A percentile compares a stretch with the other conserved stretches of the same genome.
Evolutionary conservation across 2,797 vertebrate genomes (phyloP).

Genomic region (Benthosema pterotum): DNA sequence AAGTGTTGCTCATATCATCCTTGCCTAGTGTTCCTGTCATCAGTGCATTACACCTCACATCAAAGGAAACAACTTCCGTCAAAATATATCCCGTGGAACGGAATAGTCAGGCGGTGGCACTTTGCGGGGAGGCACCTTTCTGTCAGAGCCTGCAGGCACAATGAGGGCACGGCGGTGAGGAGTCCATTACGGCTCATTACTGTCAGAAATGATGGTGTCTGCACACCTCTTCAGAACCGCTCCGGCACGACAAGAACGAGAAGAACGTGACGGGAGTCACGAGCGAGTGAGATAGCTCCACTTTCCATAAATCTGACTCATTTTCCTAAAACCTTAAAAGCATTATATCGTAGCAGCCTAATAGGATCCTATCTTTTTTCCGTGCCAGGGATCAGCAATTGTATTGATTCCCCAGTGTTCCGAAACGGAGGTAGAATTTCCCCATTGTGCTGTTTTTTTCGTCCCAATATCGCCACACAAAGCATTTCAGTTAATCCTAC

Average conservation of each 20-base stretch:
- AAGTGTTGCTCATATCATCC: slow-evolving; percentile 39
- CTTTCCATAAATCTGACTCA: slow-evolving; percentile 25
- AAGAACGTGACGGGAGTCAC: not conserved
- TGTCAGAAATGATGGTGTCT: slow-evolving; percentile 30
- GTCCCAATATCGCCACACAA: too few species aligned
- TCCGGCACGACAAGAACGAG: not conserved
- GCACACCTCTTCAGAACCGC: not conserved
- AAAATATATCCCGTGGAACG: slow-evolving; percentile 36
- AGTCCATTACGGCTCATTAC: slow-evolving; percentile 39
- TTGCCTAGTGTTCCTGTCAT: slow-evolving; percentile 35
- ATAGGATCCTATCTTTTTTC: slow-evolving; percentile 25
- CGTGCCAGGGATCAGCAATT: slow-evolving; percentile 12
- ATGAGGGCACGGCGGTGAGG: slow-evolving; percentile 2
- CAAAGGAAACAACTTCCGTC: slow-evolving; percentile 52
- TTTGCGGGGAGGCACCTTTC: slow-evolving; percentile 13
- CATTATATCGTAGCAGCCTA: slow-evolving; percentile 30
- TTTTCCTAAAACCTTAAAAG: slow-evolving; percentile 34
- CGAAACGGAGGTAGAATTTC: slow-evolving; percentile 15
- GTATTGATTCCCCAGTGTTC: slow-evolving; percentile 34
- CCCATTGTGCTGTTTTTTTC: not conserved
- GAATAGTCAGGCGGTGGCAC: slow-evolving; percentile 22
- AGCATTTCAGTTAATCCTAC: too few species aligned
- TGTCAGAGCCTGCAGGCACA: slow-evolving; percentile 19
- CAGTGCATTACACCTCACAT: slow-evolving; percentile 52
- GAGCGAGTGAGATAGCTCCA: slow-evolving; percentile 5